Evolutionary conservation across 2,797 vertebrate genomes (phyloP), one percentile per base, ranked within the genome.

Genomic region (Artibeus jamaicensis): DNA sequence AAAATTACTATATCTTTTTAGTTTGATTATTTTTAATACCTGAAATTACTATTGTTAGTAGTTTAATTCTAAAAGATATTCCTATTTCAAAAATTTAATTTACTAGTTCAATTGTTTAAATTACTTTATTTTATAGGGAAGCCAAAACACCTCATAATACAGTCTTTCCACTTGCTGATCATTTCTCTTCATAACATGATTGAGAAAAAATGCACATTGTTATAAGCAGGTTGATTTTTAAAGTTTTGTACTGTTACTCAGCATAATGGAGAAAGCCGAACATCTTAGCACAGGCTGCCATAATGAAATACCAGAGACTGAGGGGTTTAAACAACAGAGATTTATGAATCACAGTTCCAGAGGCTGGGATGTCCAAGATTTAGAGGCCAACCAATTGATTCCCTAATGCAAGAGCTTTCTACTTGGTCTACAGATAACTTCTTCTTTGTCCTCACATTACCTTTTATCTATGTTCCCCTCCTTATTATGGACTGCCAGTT

Each of bases 1-100:
- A 93, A 68, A 92, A 94, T 83, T 84, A 93, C 29, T 84, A 22
- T 57, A 68, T 53, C 85, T 21, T 84, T 96, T 95, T 24, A 76
- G 59, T 91, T 62, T 84, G 29, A 76, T 89, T 93, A 91, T 57
- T 91, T 86, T 39, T 42, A 68, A 95, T 91, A 39, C 46, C 12
- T 93, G 18, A 91, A 86, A 73, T 89, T 32, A 95, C 83, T 67
- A 84, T 59, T 92, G 11, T 46, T 81, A 46, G 76, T 68, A 93
- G 50, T 68, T 89, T 22, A 79, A 16, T 62, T 82, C 21, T 88
- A 78, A 87, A 94, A 92, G 71, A 91, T 48, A 4, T 79, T 79
- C 53, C 55, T 79, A 53, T 83, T 10, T 95, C 14, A 84, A 94
- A 94, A 68, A 73, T 73, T 8, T 87, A 53, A 37, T 57, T 83